Conservation (phyloP, 2,113 vertebrate species). For the Osmerus eperlanus region DNA sequence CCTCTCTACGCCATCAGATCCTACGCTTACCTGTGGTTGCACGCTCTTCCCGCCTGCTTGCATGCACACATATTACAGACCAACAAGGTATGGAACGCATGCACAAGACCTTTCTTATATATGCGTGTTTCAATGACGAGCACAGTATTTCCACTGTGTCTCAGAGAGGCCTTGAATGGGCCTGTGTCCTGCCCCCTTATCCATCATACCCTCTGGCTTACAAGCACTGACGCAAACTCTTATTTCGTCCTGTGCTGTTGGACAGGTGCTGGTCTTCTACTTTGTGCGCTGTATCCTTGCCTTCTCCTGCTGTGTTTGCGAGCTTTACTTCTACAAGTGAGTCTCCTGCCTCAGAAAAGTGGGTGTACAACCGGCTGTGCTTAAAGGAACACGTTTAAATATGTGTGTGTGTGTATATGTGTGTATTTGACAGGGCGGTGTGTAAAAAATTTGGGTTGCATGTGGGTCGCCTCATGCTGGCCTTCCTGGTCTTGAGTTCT, state of each 20-base stretch:
- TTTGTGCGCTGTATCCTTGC: conserved; percentile 95
- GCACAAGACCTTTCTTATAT: conserved; percentile 13
- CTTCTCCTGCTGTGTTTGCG: conserved; percentile 93
- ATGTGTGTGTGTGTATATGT: neutral
- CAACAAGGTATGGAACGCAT: conserved; percentile 64
- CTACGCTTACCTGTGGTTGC: conserved; percentile 93
- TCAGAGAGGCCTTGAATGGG: too few relatives aligned
- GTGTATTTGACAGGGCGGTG: conserved; percentile 78
- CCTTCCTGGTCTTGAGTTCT: conserved; percentile 91
- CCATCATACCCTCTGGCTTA: too few relatives aligned
- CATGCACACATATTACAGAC: conserved; percentile 92
- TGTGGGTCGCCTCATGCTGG: conserved; percentile 91
- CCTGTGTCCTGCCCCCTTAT: too few relatives aligned
- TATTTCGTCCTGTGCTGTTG: conserved; percentile 13
- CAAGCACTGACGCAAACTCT: too few relatives aligned
- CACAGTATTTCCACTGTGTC: too few relatives aligned
- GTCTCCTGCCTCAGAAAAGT: conserved; percentile 81
- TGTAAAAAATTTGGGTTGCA: conserved; percentile 98
- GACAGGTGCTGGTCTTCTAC: conserved; percentile 96
- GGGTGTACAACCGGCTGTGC: conserved; percentile 54
- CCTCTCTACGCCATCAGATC: conserved; percentile 93
- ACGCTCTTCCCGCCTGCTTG: conserved; percentile 90
- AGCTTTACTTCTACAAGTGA: conserved; percentile 99
- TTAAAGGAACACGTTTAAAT: neutral
- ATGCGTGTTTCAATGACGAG: neutral